phyloP scores from a whole-genome alignment of 2,797 vertebrate species.

The Poecile montanus region DNA sequence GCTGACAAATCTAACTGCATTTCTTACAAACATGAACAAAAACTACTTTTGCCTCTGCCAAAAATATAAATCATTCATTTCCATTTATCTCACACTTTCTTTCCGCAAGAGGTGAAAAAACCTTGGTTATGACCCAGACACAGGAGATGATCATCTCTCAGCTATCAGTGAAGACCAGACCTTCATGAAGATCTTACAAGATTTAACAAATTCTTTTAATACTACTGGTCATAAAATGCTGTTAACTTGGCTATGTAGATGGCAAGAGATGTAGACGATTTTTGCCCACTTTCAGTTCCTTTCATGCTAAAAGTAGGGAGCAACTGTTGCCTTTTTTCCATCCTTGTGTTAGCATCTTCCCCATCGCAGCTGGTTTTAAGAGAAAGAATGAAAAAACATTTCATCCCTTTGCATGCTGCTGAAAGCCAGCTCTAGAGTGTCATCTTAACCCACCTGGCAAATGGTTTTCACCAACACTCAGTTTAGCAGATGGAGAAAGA shows the following conservation, averaged over 20 bases:
- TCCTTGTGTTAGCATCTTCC: neutral
- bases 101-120: neutral
- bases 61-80: neutral
- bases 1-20: neutral
- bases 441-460: neutral
- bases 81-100: neutral
- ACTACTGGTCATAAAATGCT: neutral
- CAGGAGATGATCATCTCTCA: neutral
- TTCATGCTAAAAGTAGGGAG: neutral
- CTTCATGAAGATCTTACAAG: neutral
- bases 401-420: neutral
- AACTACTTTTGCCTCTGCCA: neutral
- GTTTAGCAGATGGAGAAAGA: neutral
- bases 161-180: neutral
- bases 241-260: neutral
- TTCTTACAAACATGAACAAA: neutral
- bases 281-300: neutral
- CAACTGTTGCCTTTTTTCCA: neutral
- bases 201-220: neutral
- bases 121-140: neutral
- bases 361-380: neutral
- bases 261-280: neutral
- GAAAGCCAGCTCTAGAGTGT: neutral
- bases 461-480: fast-evolving
- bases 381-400: neutral